Percentiles rank a stretch among this genome's conserved stretches.
phyloP scores from a whole-genome alignment of 2,113 vertebrate species.

The Tachycineta bicolor region DNA sequence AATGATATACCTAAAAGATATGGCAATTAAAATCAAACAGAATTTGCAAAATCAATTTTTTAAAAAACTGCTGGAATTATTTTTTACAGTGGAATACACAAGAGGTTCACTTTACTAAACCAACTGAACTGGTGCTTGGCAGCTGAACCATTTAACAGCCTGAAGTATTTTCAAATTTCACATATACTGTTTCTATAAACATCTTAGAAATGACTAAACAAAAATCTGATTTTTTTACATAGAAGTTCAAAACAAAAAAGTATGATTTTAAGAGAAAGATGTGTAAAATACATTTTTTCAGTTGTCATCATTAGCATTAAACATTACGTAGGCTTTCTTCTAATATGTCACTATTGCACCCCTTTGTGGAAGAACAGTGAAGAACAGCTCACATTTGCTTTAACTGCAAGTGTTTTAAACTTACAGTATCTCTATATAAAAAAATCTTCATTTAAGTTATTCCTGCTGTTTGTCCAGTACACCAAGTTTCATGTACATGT shows the following conservation, averaged over 20 bases:
- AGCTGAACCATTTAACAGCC: not conserved
- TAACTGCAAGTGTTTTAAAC: not conserved
- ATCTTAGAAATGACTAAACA: not conserved
- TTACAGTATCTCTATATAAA: not conserved
- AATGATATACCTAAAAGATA: not conserved
- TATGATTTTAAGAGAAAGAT: not conserved
- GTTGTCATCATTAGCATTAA: not conserved
- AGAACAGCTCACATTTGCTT: not conserved
- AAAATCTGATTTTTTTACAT: not conserved
- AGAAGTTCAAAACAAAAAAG: not conserved
- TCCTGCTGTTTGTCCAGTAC: not conserved
- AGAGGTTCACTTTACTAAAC: not conserved
- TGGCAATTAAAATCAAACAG: not conserved
- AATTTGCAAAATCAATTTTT: not conserved
- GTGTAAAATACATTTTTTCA: not conserved
- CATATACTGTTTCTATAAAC: not conserved
- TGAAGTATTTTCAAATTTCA: not conserved
- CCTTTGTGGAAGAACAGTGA: slow-evolving; percentile 24
- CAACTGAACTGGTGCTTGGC: not conserved
- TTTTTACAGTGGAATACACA: not conserved
- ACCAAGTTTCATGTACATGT: not conserved
- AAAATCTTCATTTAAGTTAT: not conserved
- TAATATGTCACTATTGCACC: not conserved
- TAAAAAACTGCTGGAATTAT: not conserved
- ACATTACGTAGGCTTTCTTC: not conserved